Conservation (phyloP, 2,888 invertebrate genomes). For the Tanytarsus gracilentus region DNA sequence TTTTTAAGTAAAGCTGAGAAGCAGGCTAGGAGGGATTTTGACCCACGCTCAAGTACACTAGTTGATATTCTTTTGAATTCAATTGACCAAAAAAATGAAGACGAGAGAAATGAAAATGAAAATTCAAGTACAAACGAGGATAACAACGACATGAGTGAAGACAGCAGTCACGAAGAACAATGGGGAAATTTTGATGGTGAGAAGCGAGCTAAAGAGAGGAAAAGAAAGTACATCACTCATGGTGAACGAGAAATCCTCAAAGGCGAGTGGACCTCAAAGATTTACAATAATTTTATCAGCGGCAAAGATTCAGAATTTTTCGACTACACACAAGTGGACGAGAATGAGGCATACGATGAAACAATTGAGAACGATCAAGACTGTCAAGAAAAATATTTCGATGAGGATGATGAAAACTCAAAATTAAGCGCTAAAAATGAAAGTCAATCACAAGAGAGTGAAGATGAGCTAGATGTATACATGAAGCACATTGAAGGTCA, state of each 20-base stretch:
- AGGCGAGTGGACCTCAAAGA: conserved; percentile 73
- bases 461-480: conserved; percentile 64
- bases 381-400: conserved; percentile 86
- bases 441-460: conserved; percentile 34
- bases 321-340: conserved; percentile 74
- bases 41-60: conserved; percentile 52
- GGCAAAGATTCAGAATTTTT: conserved; percentile 68
- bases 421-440: background rate
- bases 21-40: conserved; percentile 51
- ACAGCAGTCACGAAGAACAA: conserved; percentile 37
- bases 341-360: conserved; percentile 71
- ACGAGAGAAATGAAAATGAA: conserved; percentile 53
- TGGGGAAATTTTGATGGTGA: conserved; percentile 52
- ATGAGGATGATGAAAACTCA: conserved; percentile 62
- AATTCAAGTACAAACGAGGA: conserved; percentile 53
- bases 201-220: conserved; percentile 35
- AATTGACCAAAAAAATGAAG: conserved; percentile 67
- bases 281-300: conserved; percentile 75
- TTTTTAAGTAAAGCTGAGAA: conserved; percentile 72
- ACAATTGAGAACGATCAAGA: conserved; percentile 64
- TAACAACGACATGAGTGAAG: conserved; percentile 47
- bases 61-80: conserved; percentile 71
- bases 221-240: conserved; percentile 45
- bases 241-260: conserved; percentile 57
- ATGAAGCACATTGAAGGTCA: conserved; percentile 48